Conservation (phyloP, 2,113 vertebrate genomes). For the Python bivittatus region DNA sequence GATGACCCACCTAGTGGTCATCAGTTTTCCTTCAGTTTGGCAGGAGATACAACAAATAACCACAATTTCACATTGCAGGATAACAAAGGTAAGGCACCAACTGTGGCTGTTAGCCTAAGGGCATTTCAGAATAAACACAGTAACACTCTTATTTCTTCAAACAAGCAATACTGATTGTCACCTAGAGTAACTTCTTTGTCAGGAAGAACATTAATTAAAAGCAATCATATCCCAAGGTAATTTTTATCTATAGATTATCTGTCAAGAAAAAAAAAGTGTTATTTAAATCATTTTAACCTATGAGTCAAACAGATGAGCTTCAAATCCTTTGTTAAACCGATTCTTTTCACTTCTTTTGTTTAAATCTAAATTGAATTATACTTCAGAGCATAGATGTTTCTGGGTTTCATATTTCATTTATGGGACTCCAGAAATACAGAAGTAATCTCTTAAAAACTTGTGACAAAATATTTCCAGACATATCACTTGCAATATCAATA, state of each 20-base stretch:
- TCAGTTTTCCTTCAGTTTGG: conserved; percentile 89
- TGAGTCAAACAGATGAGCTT: conserved; percentile 41
- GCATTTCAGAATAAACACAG: neutral
- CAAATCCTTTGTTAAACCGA: conserved; percentile 18
- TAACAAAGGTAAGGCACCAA: conserved; percentile 85
- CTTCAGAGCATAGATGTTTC: conserved; percentile 28
- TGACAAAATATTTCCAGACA: neutral
- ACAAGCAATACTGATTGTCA: conserved; percentile 35
- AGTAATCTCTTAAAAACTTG: conserved; percentile 7
- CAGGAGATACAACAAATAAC: conserved; percentile 81
- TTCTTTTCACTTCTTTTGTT: conserved; percentile 34
- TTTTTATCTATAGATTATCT: conserved; percentile 66
- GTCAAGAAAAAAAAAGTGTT: conserved; percentile 53
- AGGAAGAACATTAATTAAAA: conserved; percentile 57
- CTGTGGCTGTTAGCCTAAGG: neutral
- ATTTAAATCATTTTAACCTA: conserved; percentile 58
- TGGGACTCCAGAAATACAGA: conserved; percentile 20
- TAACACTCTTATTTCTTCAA: conserved; percentile 12
- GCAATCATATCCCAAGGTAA: conserved; percentile 41
- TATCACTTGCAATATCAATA: neutral
- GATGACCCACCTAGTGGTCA: conserved; percentile 91
- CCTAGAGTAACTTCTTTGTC: conserved; percentile 10
- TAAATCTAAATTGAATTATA: conserved; percentile 39
- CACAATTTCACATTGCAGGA: conserved; percentile 93
- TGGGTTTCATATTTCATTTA: conserved; percentile 28